These are phyloP conservation scores for Druon quercuslanigerum DNA, from an alignment of 1,140 invertebrate species.

Conservation along the genomic window DNA sequence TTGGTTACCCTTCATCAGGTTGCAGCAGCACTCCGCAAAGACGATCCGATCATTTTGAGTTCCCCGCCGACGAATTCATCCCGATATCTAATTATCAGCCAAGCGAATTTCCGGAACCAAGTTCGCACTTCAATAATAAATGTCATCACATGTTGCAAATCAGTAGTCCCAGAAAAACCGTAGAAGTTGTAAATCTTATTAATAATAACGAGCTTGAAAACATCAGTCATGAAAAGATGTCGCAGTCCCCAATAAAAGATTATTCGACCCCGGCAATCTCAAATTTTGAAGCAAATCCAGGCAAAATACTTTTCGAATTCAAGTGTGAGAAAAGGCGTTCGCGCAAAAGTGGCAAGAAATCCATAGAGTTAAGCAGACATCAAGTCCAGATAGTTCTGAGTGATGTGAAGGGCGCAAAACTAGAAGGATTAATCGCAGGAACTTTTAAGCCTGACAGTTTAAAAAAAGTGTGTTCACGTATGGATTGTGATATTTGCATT, in stretches of 20 bases:
- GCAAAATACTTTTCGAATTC: too few relatives aligned
- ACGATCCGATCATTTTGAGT: too few relatives aligned
- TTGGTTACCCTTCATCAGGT: too few relatives aligned
- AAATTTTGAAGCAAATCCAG: background rate
- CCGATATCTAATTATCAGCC: too few relatives aligned
- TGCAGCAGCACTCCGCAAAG: too few relatives aligned
- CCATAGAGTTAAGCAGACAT: background rate
- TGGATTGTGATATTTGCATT: background rate
- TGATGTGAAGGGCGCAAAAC: background rate
- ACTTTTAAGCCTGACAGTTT: background rate
- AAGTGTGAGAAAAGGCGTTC: background rate
- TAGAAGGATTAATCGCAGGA: too few relatives aligned
- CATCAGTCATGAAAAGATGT: background rate
- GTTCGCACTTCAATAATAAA: too few relatives aligned
- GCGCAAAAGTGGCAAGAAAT: background rate
- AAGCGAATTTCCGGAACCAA: too few relatives aligned
- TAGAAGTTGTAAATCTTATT: conserved; percentile 11
- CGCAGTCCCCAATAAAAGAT: background rate
- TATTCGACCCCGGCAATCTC: background rate
- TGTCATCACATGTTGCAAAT: background rate
- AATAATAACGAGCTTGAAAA: background rate
- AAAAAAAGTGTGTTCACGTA: background rate
- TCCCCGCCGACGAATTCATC: too few relatives aligned
- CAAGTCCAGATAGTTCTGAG: background rate
- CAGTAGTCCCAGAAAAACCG: background rate